Evolutionary conservation across 2,888 invertebrate genomes (phyloP), one percentile per base, ranked within the genome.

Genomic region (Griposia aprilina): DNA sequence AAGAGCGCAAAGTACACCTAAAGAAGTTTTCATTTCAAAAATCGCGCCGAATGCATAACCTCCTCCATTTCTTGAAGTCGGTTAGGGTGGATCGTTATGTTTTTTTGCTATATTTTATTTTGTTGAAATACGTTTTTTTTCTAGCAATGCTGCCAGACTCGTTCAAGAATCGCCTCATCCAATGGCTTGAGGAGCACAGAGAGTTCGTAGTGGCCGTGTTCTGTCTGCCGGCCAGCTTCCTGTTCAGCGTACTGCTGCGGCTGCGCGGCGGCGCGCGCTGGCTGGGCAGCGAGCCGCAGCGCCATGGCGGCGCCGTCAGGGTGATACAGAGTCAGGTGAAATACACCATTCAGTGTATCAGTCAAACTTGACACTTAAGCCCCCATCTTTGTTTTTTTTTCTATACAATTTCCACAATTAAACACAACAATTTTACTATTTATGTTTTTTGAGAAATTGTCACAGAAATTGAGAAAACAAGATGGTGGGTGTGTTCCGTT

Each of bases 201-300:
- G 97, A 97, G 78, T 91, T 97, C 23, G 98, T 98, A 48, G 97
- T 98, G 76, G 93, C 97, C 26, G 90, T 97, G 67, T 98, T 98
- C 94, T 98, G 98, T 80, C 94, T 98, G 71, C 98, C 98, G 0
- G 98, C 98, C 50, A 97, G 97, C 92, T 97, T 97, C 91, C 82
- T 98, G 23, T 98, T 98, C 92, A 94, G 97, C 45, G 78, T 97
- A 36, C 69, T 96, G 55, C 90, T 98, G 80, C 90, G 92, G 11
- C 5, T 95, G 15, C 92, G 94, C 57, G 95, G 95, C 0, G 94
- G 91, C 88, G 48, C 97, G 23, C 91, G 97, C 59, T 90, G 93
- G 69, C 87, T 96, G 11, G 92, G 93, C 78, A 94, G 95, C 76
- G 94, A 94, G 66, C 94, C 96, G 0, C 82, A 89, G 63, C 85